A percentile compares a stretch with the other conserved stretches of the same genome.
phyloP scores from a whole-genome alignment of 2,888 invertebrate genomes.

The Drosophila cognata region DNA sequence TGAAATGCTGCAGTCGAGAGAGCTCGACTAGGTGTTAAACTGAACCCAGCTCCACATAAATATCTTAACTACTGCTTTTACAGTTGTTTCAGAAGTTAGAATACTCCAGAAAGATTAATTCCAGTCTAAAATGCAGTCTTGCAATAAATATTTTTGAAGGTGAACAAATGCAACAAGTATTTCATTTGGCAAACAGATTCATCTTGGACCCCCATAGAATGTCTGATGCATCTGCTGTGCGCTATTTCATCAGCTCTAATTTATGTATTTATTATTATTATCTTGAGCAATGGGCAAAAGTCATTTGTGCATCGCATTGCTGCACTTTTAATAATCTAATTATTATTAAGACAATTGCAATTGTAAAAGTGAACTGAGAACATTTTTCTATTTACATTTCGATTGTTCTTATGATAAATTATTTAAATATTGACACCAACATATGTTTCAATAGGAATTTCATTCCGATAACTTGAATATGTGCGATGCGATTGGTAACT shows the following conservation, averaged over 20 bases:
- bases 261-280: conserved; percentile 12
- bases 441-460: background rate
- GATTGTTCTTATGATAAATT: background rate
- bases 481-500: background rate
- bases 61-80: background rate
- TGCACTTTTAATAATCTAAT: background rate
- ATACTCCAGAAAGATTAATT: too few relatives aligned
- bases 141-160: background rate
- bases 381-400: too few relatives aligned
- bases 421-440: background rate
- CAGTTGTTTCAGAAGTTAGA: background rate
- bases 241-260: conserved; percentile 42
- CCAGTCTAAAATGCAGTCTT: background rate
- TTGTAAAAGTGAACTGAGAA: background rate
- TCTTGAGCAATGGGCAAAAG: conserved; percentile 29
- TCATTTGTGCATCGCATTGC: background rate
- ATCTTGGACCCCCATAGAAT: background rate
- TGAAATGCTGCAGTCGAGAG: background rate
- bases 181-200: background rate
- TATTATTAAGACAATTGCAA: background rate
- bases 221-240: conserved; percentile 32
- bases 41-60: too few relatives aligned
- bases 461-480: conserved; percentile 19
- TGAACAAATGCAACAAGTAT: conserved; percentile 8
- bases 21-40: background rate